A percentile compares a stretch with the other conserved stretches of the same genome.
Conservation (phyloP, 2,113 vertebrate species). For the Larimichthys crocea region DNA sequence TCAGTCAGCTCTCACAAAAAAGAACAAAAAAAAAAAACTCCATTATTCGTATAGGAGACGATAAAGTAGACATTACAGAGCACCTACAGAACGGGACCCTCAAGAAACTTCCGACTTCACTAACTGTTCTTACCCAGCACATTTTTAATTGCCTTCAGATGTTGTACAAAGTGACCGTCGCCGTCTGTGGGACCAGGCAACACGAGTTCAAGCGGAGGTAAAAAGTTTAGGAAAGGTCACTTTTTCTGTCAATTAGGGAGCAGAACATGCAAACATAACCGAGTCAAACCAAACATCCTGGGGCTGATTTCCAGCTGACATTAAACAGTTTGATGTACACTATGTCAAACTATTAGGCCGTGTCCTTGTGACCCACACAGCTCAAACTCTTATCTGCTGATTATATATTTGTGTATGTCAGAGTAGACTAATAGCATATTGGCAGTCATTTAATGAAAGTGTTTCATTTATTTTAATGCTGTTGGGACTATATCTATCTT, state of each 20-base stretch:
- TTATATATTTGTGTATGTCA: conserved; percentile 44
- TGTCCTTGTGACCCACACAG: conserved; percentile 25
- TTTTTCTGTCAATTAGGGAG: conserved; percentile 48
- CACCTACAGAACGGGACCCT: neutral
- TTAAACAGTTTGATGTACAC: conserved; percentile 49
- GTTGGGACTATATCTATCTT: conserved; percentile 41
- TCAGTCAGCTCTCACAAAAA: conserved; percentile 14
- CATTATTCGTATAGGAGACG: conserved; percentile 21
- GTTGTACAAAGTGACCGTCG: conserved; percentile 15
- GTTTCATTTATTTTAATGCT: conserved; percentile 39
- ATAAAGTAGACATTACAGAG: conserved; percentile 2
- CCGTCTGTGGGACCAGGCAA: neutral
- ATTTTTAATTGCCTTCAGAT: conserved; percentile 58
- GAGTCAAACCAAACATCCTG: conserved; percentile 57
- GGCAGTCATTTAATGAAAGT: conserved; percentile 34
- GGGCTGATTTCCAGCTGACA: conserved; percentile 57
- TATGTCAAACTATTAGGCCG: conserved; percentile 40
- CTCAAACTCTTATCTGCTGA: conserved; percentile 37
- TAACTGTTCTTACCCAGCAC: neutral
- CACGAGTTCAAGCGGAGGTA: conserved; percentile 47
- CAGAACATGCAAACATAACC: conserved; percentile 57
- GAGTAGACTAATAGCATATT: conserved; percentile 17
- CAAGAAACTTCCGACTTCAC: conserved; percentile 11
- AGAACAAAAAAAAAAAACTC: conserved; percentile 3
- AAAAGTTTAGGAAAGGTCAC: conserved; percentile 45